Conservation (phyloP, 2,113 vertebrate genomes). For the Vombatus ursinus region DNA sequence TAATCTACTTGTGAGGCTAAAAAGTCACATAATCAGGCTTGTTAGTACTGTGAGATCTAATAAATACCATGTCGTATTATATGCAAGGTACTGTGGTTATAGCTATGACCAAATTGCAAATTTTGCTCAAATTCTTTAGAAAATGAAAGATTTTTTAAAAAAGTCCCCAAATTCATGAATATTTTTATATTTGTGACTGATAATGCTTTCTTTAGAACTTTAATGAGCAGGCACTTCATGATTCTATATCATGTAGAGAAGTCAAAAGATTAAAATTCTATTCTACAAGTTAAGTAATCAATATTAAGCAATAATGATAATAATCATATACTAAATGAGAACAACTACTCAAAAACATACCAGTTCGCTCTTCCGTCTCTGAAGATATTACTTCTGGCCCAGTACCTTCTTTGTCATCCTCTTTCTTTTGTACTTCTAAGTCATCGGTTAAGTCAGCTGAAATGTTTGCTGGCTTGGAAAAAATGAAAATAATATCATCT, state of each 20-base stretch:
- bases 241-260: not conserved
- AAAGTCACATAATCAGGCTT: not conserved
- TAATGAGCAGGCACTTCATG: not conserved
- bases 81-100: not conserved
- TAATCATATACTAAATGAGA: not conserved
- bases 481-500: conserved; percentile 79
- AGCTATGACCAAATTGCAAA: not conserved
- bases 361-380: conserved; percentile 50
- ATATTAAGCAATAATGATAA: not conserved
- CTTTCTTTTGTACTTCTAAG: conserved; percentile 45
- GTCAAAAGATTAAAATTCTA: not conserved
- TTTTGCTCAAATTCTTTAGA: not conserved
- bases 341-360: conserved; percentile 60
- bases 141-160: not conserved
- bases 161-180: not conserved
- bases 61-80: not conserved
- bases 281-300: too few species aligned
- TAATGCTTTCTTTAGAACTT: not conserved
- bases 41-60: not conserved
- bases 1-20: not conserved
- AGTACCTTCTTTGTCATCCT: conserved; percentile 31
- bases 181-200: not conserved
- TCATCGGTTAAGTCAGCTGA: conserved; percentile 44
- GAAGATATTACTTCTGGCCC: conserved; percentile 42
- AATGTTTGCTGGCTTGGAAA: conserved; percentile 67